Conservation (phyloP, 1,140 invertebrate genomes). For the Eupristina koningsbergeri region DNA sequence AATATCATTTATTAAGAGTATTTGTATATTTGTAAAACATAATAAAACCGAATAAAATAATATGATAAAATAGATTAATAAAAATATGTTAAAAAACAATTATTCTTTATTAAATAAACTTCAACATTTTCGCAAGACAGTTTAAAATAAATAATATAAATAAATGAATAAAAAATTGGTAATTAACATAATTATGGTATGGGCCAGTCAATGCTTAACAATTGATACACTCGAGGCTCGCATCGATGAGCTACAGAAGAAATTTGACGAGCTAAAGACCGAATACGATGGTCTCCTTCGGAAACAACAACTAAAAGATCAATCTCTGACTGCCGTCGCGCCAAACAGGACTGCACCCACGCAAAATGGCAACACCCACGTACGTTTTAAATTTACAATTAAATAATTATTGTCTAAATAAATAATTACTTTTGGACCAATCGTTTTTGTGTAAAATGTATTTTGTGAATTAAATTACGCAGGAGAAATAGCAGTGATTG, state of each 20-base stretch:
- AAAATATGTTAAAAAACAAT: too few species aligned
- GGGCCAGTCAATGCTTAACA: constrained; percentile 77
- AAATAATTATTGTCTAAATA: not conserved
- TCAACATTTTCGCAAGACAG: too few species aligned
- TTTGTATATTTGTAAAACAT: too few species aligned
- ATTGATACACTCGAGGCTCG: constrained; percentile 85
- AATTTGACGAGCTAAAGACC: constrained; percentile 80
- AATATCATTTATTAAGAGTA: too few species aligned
- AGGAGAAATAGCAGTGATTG: too few species aligned
- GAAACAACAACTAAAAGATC: constrained; percentile 52
- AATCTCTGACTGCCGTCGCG: not conserved
- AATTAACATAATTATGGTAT: not conserved
- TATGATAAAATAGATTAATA: too few species aligned
- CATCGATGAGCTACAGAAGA: constrained; percentile 86
- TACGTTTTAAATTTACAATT: constrained; percentile 58
- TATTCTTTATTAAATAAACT: too few species aligned
- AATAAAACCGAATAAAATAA: too few species aligned
- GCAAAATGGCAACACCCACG: constrained; percentile 67
- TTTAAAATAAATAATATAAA: too few species aligned
- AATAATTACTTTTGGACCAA: too few species aligned
- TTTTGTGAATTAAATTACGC: too few species aligned
- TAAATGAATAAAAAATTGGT: not conserved
- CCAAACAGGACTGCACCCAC: constrained; percentile 55
- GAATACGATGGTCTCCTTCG: constrained; percentile 64
- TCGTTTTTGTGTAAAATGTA: too few species aligned